Evolutionary conservation across 2,888 invertebrate genomes (phyloP).

Genomic region (Diarsia rubi): DNA sequence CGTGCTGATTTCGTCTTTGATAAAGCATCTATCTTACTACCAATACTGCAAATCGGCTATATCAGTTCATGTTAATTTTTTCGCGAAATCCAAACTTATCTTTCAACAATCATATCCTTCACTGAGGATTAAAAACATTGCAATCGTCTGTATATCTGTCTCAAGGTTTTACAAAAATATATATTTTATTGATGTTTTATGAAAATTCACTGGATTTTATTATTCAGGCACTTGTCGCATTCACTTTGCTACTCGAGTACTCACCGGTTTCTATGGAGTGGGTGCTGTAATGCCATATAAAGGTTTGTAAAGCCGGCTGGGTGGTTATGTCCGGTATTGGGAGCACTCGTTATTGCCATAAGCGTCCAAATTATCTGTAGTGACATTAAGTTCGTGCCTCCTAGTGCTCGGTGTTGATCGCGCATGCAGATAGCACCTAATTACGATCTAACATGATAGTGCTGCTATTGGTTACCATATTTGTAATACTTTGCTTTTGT

Average conservation of each 20-base stretch:
- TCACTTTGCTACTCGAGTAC: slow-evolving; percentile 32
- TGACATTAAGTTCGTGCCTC: slow-evolving; percentile 64
- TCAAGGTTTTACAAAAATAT: slow-evolving; percentile 58
- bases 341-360: slow-evolving; percentile 68
- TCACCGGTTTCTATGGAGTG: slow-evolving; percentile 49
- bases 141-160: slow-evolving; percentile 47
- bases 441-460: slow-evolving; percentile 54
- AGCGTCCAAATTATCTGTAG: slow-evolving; percentile 64
- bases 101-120: slow-evolving; percentile 32
- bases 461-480: slow-evolving; percentile 36
- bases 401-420: slow-evolving; percentile 40
- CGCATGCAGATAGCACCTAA: slow-evolving; percentile 62
- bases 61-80: slow-evolving; percentile 14
- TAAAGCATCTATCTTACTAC: slow-evolving; percentile 3
- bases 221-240: slow-evolving; percentile 42
- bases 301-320: slow-evolving; percentile 51
- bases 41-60: not conserved
- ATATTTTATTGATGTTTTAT: slow-evolving; percentile 25
- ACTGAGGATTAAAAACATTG: slow-evolving; percentile 37
- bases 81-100: slow-evolving; percentile 12
- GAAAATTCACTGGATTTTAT: slow-evolving; percentile 36
- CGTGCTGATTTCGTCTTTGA: not conserved
- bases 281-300: slow-evolving; percentile 61
- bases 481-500: slow-evolving; percentile 30
- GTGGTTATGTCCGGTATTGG: slow-evolving; percentile 57